A percentile compares a stretch with the other conserved stretches of the same genome.
Conservation (phyloP, 1,140 invertebrate genomes). For the Idris sp. region DNA sequence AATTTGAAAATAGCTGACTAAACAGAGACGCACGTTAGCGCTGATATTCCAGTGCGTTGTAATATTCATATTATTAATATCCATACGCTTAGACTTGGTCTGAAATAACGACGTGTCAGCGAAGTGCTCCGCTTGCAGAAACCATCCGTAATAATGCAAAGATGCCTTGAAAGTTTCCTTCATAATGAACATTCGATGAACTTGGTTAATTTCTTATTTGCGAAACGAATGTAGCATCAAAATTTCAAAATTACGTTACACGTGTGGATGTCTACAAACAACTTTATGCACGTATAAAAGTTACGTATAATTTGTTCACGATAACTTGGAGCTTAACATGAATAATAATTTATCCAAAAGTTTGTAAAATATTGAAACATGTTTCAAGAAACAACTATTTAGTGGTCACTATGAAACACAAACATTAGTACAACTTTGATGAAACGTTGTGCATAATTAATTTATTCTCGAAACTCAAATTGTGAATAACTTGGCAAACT, state of each 20-base stretch:
- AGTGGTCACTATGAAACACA: background rate
- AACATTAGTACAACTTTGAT: too few relatives aligned
- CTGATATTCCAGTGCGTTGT: conserved; percentile 11
- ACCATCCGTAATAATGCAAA: conserved; percentile 64
- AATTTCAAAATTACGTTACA: conserved; percentile 20
- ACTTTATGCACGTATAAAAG: conserved; percentile 9
- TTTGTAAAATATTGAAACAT: background rate
- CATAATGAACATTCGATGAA: conserved; percentile 36
- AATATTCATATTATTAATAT: conserved; percentile 40
- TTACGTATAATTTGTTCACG: background rate
- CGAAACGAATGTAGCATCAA: conserved; percentile 37
- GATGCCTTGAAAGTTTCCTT: conserved; percentile 23
- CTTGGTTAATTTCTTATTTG: conserved; percentile 68
- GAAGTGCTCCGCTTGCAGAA: conserved; percentile 46
- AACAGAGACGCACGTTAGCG: conserved; percentile 7
- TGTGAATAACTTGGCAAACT: too few relatives aligned
- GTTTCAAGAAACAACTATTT: background rate
- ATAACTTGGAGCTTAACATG: background rate
- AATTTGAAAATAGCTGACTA: conserved; percentile 31
- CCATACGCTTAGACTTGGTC: conserved; percentile 17
- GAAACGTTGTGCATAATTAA: background rate
- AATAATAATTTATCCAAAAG: conserved; percentile 5
- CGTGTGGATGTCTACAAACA: conserved; percentile 2
- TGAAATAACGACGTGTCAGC: conserved; percentile 36
- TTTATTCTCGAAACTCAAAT: background rate